Percentiles rank a stretch among this genome's conserved stretches.
Evolutionary conservation across 2,797 vertebrate species (phyloP).

Genomic region (Myiotriccus ornatus): DNA sequence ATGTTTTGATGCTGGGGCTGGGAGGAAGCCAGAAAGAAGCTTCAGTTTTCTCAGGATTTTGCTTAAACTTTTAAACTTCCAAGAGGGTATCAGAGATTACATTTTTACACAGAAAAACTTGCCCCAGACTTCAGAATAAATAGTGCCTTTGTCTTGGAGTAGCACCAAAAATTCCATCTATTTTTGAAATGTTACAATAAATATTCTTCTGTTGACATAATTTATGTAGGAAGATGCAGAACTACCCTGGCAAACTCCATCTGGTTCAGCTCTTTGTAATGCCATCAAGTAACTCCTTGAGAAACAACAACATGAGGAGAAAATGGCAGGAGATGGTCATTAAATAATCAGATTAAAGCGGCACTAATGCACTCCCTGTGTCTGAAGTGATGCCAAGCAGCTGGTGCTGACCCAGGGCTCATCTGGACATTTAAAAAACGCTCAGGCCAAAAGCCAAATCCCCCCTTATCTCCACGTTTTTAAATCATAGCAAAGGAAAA

Average conservation of each 20-base stretch:
- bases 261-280: not conserved
- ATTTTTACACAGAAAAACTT: not conserved
- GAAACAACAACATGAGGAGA: not conserved
- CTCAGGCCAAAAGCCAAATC: not conserved
- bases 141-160: not conserved
- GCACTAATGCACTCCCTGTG: not conserved
- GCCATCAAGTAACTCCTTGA: not conserved
- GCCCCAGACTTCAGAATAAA: not conserved
- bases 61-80: not conserved
- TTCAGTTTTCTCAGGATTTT: not conserved
- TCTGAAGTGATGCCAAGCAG: not conserved
- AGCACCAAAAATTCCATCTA: not conserved
- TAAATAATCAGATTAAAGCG: not conserved
- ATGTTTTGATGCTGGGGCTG: not conserved
- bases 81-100: not conserved
- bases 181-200: not conserved
- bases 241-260: not conserved
- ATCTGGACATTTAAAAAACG: accelerated
- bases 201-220: not conserved
- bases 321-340: not conserved
- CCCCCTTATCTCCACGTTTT: not conserved
- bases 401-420: not conserved
- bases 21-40: not conserved
- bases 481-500: not conserved
- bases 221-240: not conserved